phyloP scores from a whole-genome alignment of 2,113 vertebrate species.

The Oxygymnocypris stewartii region DNA sequence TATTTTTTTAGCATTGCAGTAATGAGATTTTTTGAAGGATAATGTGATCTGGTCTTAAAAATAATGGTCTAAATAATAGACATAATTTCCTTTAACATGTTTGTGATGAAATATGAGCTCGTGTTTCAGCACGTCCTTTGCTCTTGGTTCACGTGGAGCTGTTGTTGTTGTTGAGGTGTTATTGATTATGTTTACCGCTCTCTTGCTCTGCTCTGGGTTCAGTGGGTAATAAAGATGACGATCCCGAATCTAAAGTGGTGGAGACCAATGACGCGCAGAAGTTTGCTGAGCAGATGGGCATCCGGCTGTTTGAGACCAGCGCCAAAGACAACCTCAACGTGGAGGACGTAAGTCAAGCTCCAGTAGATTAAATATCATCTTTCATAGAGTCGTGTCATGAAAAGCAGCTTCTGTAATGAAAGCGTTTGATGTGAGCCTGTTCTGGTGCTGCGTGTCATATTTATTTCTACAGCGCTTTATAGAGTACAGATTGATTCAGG shows the following conservation, averaged over 20 bases:
- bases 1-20: not conserved
- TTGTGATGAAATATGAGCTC: not conserved
- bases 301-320: slow-evolving; percentile 96
- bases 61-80: not conserved
- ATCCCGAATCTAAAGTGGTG: slow-evolving; percentile 96
- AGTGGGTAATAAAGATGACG: slow-evolving; percentile 99
- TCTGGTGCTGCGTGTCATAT: too few species aligned
- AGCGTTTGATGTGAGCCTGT: too few species aligned
- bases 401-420: too few species aligned
- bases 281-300: slow-evolving; percentile 98
- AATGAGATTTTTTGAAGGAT: not conserved
- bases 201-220: not conserved
- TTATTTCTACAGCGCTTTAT: not conserved
- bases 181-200: not conserved
- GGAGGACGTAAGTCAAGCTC: slow-evolving; percentile 76
- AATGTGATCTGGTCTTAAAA: not conserved
- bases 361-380: not conserved
- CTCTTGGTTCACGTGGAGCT: too few species aligned
- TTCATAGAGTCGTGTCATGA: not conserved
- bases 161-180: not conserved
- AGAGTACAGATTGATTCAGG: not conserved
- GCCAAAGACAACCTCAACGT: slow-evolving; percentile 99
- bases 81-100: not conserved
- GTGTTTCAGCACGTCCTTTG: too few species aligned
- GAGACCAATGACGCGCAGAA: slow-evolving; percentile 98